Conservation (phyloP, 2,888 invertebrate species). For the Hydropsyche betteni region DNA sequence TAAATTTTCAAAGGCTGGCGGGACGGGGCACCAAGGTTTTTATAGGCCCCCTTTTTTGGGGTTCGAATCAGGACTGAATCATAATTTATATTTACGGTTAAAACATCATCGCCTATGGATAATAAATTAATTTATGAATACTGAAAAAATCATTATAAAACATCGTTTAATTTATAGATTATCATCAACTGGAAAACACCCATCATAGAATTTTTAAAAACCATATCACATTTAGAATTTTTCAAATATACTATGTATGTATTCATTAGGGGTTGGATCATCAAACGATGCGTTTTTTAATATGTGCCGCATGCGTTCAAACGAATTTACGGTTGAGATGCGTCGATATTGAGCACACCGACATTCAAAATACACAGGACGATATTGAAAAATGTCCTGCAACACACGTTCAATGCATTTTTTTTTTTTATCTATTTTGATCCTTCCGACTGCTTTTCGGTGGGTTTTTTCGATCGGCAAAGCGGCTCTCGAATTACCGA, state of each 20-base stretch:
- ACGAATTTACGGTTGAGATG: slow-evolving; percentile 16
- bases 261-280: background rate
- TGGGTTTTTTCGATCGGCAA: no score
- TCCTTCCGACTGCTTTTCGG: no score
- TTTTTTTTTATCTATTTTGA: background rate
- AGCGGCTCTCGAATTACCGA: no score
- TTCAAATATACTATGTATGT: background rate
- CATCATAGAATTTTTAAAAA: no score
- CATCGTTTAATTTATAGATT: no score
- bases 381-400: slow-evolving; percentile 5
- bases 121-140: no score
- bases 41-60: slow-evolving; percentile 1
- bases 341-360: slow-evolving; percentile 7
- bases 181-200: no score
- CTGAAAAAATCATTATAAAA: no score
- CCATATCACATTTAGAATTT: background rate
- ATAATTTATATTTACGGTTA: background rate
- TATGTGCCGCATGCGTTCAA: slow-evolving; percentile 6
- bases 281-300: slow-evolving; percentile 10
- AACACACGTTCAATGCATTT: slow-evolving; percentile 7
- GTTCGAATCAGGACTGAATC: no score
- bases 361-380: background rate
- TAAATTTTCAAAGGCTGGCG: slow-evolving; percentile 27
- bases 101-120: background rate
- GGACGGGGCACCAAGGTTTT: no score